phyloP scores from a whole-genome alignment of 2,113 vertebrate genomes.

The Phalacrocorax pelagicus region DNA sequence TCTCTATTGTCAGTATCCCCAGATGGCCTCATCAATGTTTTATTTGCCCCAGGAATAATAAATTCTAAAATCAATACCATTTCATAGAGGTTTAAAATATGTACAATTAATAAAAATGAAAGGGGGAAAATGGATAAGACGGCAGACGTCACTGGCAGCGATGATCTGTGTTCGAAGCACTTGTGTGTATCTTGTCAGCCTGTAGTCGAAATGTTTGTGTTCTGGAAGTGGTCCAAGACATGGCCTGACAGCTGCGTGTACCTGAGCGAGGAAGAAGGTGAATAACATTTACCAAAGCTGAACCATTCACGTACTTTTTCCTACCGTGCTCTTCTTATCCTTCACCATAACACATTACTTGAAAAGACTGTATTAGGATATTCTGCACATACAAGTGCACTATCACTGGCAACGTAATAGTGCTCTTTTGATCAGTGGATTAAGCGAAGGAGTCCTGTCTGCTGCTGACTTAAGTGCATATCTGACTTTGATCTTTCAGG shows the following conservation, averaged over 20 bases:
- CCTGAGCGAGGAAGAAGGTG: neutral
- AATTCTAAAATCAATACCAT: neutral
- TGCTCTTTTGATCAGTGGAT: neutral
- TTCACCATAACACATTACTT: neutral
- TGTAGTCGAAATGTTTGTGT: neutral
- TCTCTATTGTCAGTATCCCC: neutral
- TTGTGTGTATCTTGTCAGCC: neutral
- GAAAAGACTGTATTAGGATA: neutral
- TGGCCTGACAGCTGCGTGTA: neutral
- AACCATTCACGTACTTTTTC: neutral
- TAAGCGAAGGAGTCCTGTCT: neutral
- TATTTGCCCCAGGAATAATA: neutral
- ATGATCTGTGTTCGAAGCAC: neutral
- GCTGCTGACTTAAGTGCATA: neutral
- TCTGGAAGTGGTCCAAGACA: neutral
- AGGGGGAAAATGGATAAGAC: neutral
- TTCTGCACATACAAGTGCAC: neutral
- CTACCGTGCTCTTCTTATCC: neutral
- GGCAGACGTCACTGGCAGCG: neutral
- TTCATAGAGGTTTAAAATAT: neutral
- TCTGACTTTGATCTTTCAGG: neutral
- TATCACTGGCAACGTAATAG: neutral
- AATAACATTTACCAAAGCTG: neutral
- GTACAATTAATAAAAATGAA: neutral
- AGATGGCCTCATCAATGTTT: neutral